Base-by-base conservation (phyloP, 2,113 vertebrate species). In the Budorcas taxicolor region DNA sequence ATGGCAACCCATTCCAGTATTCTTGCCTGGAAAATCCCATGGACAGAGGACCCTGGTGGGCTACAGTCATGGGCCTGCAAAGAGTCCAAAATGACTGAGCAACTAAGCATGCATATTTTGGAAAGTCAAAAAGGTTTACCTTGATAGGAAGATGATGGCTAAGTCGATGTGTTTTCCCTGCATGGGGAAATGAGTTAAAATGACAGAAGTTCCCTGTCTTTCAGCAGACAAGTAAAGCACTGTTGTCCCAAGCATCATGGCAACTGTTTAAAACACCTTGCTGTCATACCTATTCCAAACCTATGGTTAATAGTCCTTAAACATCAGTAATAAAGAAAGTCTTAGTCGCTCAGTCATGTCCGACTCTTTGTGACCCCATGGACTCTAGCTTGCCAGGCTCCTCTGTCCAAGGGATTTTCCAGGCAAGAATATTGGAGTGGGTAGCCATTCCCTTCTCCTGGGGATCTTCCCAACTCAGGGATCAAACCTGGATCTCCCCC, bases 341-440 rank as follows among this genome's bases (percentile, higher is more conserved):
- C 36, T 43, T 4, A 7, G 36, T 74, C 11, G 0, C 36, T 74
- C 36, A 40, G 36, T 74, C 67, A 43, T 27, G 12, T 76, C 71
- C 0, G 0, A 43, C 36, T 76, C 36, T 76, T 76, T 76, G 71
- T 43, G 40, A 76, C 21, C 36, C 36, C 21, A 2, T 43, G 40
- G 36, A 27, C 36, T 13, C 21, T 15, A 76, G 23, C 71, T 43
- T 43, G 12, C 36, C 71, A 76, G 71, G 36, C 23, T 76, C 6
- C 36, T 27, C 40, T 76, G 36, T 43, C 3, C 36, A 27, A 43
- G 71, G 71, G 7, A 76, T 76, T 76, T 43, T 27, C 36, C 7
- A 43, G 12, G 40, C 71, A 14, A 76, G 21, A 25, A 25, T 76
- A 43, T 14, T 76, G 36, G 11, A 76, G 71, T 76, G 36, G 40